Evolutionary conservation across 2,888 invertebrate species (phyloP).

Genomic region (Brachypterus glaber): DNA sequence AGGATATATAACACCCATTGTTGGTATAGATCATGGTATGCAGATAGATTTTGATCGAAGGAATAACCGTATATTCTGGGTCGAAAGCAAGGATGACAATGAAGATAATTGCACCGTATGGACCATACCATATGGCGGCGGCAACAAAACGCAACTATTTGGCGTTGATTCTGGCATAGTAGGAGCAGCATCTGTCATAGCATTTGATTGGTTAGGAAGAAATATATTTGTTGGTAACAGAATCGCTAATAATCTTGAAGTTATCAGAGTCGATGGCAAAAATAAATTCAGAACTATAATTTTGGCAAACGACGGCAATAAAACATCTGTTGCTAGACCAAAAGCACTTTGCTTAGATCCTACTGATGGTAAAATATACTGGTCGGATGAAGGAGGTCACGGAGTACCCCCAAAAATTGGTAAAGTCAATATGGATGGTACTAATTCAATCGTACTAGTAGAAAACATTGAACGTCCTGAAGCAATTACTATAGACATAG

Average conservation of each 20-base stretch:
- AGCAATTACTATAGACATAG: slow-evolving; percentile 76
- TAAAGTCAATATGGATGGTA: slow-evolving; percentile 89
- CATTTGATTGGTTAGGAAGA: slow-evolving; percentile 94
- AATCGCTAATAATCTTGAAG: slow-evolving; percentile 82
- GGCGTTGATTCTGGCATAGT: slow-evolving; percentile 77
- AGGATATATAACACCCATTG: slow-evolving; percentile 75
- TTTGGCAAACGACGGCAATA: slow-evolving; percentile 80
- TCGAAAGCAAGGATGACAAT: slow-evolving; percentile 68
- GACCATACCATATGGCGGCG: slow-evolving; percentile 74
- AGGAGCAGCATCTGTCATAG: slow-evolving; percentile 82
- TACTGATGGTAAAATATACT: slow-evolving; percentile 87
- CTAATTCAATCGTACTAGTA: slow-evolving; percentile 62
- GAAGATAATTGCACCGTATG: slow-evolving; percentile 77
- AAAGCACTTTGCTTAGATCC: slow-evolving; percentile 85
- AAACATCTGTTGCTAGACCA: slow-evolving; percentile 78
- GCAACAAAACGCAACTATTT: slow-evolving; percentile 73
- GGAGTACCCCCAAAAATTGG: slow-evolving; percentile 84
- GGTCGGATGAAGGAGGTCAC: slow-evolving; percentile 91
- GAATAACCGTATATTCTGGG: slow-evolving; percentile 77
- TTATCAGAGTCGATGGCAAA: slow-evolving; percentile 77
- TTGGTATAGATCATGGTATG: slow-evolving; percentile 78
- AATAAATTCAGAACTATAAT: slow-evolving; percentile 75
- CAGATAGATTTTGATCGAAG: slow-evolving; percentile 88
- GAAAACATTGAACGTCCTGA: slow-evolving; percentile 66
- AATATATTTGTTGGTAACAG: slow-evolving; percentile 90